Percentiles rank a stretch among this genome's conserved stretches.
Conservation (phyloP, 2,888 invertebrate species). For the Metalampra italica region DNA sequence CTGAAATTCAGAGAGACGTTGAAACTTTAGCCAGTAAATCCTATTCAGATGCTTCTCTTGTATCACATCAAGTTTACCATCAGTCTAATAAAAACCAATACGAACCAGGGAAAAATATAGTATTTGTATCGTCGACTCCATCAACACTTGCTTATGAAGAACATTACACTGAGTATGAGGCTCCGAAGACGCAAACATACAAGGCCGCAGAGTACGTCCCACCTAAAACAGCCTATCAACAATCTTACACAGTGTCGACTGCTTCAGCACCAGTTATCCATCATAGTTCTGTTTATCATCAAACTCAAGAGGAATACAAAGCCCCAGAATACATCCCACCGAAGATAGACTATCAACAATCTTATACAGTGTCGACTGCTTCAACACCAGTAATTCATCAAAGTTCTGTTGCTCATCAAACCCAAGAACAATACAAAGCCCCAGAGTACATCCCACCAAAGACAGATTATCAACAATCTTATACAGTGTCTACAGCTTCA, state of each 20-base stretch:
- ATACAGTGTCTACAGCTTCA: slow-evolving; percentile 31
- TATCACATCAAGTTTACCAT: slow-evolving; percentile 65
- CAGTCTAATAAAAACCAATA: slow-evolving; percentile 38
- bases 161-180: slow-evolving; percentile 54
- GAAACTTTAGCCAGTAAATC: slow-evolving; percentile 38
- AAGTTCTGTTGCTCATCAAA: slow-evolving; percentile 36
- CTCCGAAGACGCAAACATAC: slow-evolving; percentile 29
- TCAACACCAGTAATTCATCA: slow-evolving; percentile 39
- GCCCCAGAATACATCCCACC: slow-evolving; percentile 37
- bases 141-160: slow-evolving; percentile 59
- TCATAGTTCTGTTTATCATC: slow-evolving; percentile 37
- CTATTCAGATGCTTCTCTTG: slow-evolving; percentile 61
- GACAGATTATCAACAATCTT: slow-evolving; percentile 32
- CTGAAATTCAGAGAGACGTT: slow-evolving; percentile 58
- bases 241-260: slow-evolving; percentile 41
- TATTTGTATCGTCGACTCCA: slow-evolving; percentile 59
- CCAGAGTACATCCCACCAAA: slow-evolving; percentile 15
- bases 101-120: slow-evolving; percentile 40
- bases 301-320: slow-evolving; percentile 25
- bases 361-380: slow-evolving; percentile 43
- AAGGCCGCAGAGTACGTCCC: slow-evolving; percentile 29
- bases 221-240: slow-evolving; percentile 46
- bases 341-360: slow-evolving; percentile 43
- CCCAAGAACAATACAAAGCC: slow-evolving; percentile 28
- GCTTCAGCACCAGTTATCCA: slow-evolving; percentile 44